A percentile compares a stretch with the other conserved stretches of the same genome.
phyloP scores from a whole-genome alignment of 2,113 vertebrate genomes.

The Psittacara wagleri region DNA sequence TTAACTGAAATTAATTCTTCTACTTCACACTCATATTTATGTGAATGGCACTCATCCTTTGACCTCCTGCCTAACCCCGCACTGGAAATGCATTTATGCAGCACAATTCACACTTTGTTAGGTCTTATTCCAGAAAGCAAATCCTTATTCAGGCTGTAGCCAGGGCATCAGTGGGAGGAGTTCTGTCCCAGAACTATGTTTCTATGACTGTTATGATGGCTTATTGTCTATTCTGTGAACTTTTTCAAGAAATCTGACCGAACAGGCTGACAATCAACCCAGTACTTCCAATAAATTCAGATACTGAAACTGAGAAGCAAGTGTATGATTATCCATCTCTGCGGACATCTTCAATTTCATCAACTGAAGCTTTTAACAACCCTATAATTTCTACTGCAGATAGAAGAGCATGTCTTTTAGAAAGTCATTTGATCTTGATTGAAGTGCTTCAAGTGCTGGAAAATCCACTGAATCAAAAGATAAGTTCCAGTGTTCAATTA shows the following conservation, averaged over 20 bases:
- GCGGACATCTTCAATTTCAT: not conserved
- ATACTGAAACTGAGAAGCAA: not conserved
- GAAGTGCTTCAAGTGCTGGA: not conserved
- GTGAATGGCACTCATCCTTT: constrained; percentile 47
- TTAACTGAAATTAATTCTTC: not conserved
- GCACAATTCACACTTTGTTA: constrained; percentile 58
- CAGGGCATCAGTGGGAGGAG: not conserved
- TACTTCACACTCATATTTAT: constrained; percentile 33
- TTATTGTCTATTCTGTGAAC: not conserved
- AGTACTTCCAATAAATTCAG: not conserved
- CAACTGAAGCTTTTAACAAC: not conserved
- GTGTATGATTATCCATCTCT: not conserved
- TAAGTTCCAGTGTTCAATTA: not conserved
- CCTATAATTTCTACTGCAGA: not conserved
- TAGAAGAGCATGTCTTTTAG: not conserved
- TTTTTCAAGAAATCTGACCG: not conserved
- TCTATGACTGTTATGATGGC: not conserved
- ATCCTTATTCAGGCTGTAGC: constrained; percentile 11
- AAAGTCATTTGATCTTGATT: not conserved
- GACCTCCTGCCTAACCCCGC: constrained; percentile 22
- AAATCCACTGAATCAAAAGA: not conserved
- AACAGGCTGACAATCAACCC: not conserved
- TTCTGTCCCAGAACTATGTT: not conserved
- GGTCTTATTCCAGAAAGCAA: constrained; percentile 31
- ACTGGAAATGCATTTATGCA: constrained; percentile 16